Percentiles rank a stretch among this genome's conserved stretches.
Conservation (phyloP, 2,113 vertebrate species). For the Heterotilapia buettikoferi region DNA sequence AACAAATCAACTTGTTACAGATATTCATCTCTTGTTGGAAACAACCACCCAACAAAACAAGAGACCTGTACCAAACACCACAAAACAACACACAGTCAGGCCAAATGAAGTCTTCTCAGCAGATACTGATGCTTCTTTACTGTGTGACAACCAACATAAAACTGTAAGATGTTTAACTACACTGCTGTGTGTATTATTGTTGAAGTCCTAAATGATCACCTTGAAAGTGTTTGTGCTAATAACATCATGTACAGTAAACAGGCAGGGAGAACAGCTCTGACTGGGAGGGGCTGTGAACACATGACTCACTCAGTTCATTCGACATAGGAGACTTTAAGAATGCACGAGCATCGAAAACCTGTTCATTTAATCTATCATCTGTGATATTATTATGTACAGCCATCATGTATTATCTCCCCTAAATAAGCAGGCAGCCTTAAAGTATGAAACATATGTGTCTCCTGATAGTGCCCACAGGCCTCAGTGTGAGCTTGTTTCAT, state of each 20-base stretch:
- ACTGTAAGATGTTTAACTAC: not conserved
- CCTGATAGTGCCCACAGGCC: not conserved
- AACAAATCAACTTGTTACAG: not conserved
- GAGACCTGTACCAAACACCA: not conserved
- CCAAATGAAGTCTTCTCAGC: not conserved
- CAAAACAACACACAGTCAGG: not conserved
- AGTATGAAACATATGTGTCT: not conserved
- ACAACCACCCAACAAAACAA: not conserved
- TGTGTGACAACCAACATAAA: not conserved
- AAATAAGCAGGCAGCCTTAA: not conserved
- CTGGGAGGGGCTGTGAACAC: not conserved
- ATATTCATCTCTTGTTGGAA: not conserved
- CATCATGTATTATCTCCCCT: not conserved
- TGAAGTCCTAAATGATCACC: not conserved
- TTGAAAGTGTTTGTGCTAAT: not conserved
- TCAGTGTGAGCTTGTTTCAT: not conserved
- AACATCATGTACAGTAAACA: not conserved
- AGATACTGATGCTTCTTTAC: not conserved
- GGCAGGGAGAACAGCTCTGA: not conserved
- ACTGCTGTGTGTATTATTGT: not conserved
- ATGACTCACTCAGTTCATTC: not conserved
- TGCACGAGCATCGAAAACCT: not conserved
- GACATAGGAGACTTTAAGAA: not conserved
- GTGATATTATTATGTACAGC: not conserved
- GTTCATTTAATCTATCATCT: not conserved